Percentiles rank a stretch among this genome's conserved stretches.
Evolutionary conservation across 2,113 vertebrate genomes (phyloP).

Genomic region (Cervus canadensis): DNA sequence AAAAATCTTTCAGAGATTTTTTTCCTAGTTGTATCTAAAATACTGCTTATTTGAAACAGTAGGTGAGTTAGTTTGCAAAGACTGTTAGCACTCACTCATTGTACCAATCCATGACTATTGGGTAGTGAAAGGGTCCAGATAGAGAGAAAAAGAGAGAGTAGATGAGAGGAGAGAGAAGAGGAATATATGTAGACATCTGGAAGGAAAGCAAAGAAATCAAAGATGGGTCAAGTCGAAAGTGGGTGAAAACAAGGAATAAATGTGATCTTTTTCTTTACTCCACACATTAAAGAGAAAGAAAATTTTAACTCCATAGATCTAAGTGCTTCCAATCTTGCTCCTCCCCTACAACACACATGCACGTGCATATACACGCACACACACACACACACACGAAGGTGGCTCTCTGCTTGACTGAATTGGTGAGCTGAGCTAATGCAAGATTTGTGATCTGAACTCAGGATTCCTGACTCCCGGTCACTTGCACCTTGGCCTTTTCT

Average conservation of each 20-base stretch:
- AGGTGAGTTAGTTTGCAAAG: not conserved
- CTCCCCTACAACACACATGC: not conserved
- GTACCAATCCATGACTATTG: not conserved
- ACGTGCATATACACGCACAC: not conserved
- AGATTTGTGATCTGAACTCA: not conserved
- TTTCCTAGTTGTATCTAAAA: not conserved
- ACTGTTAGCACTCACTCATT: not conserved
- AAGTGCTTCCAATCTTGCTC: not conserved
- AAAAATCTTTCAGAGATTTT: not conserved
- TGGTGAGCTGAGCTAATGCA: not conserved
- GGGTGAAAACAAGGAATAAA: not conserved
- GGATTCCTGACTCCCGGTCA: not conserved
- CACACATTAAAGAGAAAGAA: not conserved
- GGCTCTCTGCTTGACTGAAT: not conserved
- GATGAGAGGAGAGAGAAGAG: not conserved
- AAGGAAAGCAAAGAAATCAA: not conserved
- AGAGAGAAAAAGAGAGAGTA: not conserved
- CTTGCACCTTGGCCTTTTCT: not conserved
- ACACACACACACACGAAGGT: too few relatives aligned
- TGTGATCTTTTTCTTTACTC: not conserved
- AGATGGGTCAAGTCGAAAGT: not conserved
- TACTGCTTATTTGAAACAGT: not conserved
- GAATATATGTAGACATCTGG: not conserved
- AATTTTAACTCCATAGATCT: not conserved
- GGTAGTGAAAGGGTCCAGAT: too few relatives aligned